Evolutionary conservation across 2,113 vertebrate genomes (phyloP).

Genomic region (Nettapus auritus): DNA sequence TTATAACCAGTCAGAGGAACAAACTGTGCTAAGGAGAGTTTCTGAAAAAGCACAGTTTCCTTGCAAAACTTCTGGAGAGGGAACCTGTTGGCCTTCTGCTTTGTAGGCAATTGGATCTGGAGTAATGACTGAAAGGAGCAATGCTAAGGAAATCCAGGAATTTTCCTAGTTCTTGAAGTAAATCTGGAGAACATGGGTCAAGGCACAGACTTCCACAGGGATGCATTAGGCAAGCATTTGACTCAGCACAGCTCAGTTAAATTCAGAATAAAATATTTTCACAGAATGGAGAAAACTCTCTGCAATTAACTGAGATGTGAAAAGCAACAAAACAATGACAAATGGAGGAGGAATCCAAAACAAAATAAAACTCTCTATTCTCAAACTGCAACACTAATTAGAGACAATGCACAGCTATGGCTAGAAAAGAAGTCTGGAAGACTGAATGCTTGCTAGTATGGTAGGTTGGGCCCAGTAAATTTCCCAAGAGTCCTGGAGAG

Average conservation of each 20-base stretch:
- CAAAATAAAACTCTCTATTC: constrained; percentile 3
- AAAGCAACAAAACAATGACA: background rate
- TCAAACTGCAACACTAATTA: constrained; percentile 13
- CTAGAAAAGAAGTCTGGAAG: constrained; percentile 3
- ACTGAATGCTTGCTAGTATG: background rate
- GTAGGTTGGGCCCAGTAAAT: background rate
- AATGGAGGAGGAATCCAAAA: background rate
- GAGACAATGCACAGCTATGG: background rate
- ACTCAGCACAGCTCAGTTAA: background rate
- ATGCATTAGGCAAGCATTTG: background rate
- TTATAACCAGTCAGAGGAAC: background rate
- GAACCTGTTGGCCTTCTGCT: background rate
- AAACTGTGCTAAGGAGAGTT: background rate
- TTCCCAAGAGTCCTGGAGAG: constrained; percentile 15
- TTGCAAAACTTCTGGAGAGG: background rate
- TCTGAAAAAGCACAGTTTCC: background rate
- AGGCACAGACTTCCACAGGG: background rate
- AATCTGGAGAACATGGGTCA: background rate
- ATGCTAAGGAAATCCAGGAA: background rate
- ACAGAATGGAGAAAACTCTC: background rate
- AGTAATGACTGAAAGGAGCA: background rate
- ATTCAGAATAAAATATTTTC: background rate
- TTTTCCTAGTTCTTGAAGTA: background rate
- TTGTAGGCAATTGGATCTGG: background rate
- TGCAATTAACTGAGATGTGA: background rate